Base-by-base conservation (phyloP, 2,797 vertebrate species). In the Alfaro cultratus region DNA sequence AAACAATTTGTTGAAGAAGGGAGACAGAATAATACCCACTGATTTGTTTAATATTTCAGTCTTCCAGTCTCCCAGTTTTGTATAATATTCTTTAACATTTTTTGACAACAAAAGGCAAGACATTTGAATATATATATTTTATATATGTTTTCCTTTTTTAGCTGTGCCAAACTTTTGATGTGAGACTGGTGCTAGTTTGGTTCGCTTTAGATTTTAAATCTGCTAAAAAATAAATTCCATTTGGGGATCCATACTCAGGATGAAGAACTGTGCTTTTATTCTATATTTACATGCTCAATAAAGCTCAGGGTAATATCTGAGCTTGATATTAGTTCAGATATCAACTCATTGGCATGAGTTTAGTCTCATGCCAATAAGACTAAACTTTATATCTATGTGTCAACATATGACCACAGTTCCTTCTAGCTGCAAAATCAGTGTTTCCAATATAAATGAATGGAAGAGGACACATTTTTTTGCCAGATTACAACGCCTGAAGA, bases 401-500 rank as follows among this genome's bases (percentile, higher is more conserved):
- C 31, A 34, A 16, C 64, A 1, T 21, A 68, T 39, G 21, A 68
- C 23, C 36, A 70, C 21, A 41, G 67, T 70, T 23, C 67, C 43
- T 43, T 43, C 41, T 10, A 64, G 31, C 8, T 1, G 18, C 23
- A 41, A 26, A 68, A 16, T 23, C 18, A 18, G 6, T 41, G 9
- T 41, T 68, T 67, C 16, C 11, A 26, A 68, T 26, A 26, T 23
- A 5, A 43, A 26, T 43, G 23, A 41, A 36, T 43, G 67, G 23
- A 70, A 26, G 36, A n/a, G 21, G 21, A 26, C 18, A 12, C 1
- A 12, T 70, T 43, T 41, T 41, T 23, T 26, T 15, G 13, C 39
- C 64, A 68, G 64, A 15, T 46, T 46, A 46, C 13, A 46, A 82
- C 72, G 64, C 46, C 75, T 47, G 67, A 76, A 74, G 53, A 72